Conservation (phyloP, 2,797 vertebrate species). For the Urocyon cinereoargenteus region DNA sequence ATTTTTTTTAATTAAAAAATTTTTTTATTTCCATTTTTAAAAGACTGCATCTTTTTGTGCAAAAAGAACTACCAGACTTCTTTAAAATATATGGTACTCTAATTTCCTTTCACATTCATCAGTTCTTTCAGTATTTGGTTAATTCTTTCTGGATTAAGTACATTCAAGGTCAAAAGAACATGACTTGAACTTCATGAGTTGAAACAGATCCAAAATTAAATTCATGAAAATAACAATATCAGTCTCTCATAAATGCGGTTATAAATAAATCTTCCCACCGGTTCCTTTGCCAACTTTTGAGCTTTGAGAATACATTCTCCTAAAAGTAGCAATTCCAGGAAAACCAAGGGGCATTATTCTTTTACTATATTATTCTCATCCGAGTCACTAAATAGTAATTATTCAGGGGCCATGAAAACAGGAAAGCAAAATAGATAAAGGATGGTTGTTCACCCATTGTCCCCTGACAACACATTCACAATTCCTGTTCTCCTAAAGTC, state of each 20-base stretch:
- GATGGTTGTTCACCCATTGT: not conserved
- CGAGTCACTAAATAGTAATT: not conserved
- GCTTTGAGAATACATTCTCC: not conserved
- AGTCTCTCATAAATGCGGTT: not conserved
- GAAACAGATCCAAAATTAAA: not conserved
- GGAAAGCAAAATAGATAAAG: not conserved
- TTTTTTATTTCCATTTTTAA: conserved; percentile 21
- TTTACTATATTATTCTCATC: not conserved
- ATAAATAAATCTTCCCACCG: not conserved
- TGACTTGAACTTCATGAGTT: not conserved
- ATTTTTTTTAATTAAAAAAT: not conserved
- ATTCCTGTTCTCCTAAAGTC: not conserved
- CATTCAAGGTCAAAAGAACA: not conserved
- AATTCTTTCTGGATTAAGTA: not conserved
- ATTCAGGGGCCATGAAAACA: conserved; percentile 43
- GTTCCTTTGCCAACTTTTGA: not conserved
- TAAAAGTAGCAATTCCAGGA: conserved; percentile 3
- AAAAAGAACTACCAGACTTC: not conserved
- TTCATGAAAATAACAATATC: not conserved
- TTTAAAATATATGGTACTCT: not conserved
- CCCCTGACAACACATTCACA: not conserved
- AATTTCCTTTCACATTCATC: not conserved
- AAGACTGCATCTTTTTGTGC: not conserved
- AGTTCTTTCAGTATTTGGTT: not conserved
- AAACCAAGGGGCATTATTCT: not conserved